These are phyloP conservation scores for Chrysotoxum bicinctum DNA, from an alignment of 2,888 invertebrate genomes.

Conservation along the genomic window DNA sequence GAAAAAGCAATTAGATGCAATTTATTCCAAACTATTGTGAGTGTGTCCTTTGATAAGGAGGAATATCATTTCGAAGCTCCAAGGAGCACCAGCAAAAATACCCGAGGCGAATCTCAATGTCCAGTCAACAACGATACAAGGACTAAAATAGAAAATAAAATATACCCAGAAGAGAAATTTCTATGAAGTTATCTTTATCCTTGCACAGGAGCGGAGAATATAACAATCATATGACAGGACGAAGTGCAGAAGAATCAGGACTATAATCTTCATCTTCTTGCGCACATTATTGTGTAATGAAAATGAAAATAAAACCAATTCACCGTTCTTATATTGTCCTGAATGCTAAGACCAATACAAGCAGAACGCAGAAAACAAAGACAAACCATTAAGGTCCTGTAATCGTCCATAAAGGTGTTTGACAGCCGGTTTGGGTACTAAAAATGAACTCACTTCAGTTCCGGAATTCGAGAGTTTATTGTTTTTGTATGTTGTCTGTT, in stretches of 20 bases:
- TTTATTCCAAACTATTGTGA: constrained; percentile 76
- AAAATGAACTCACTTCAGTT: constrained; percentile 68
- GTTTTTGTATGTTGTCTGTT: constrained; percentile 57
- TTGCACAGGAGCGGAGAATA: constrained; percentile 18
- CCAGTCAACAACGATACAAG: constrained; percentile 74
- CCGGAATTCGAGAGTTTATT: constrained; percentile 63
- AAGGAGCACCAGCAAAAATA: constrained; percentile 36
- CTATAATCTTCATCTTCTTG: constrained; percentile 28
- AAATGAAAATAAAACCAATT: constrained; percentile 56
- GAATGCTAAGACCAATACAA: neutral
- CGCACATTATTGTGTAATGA: constrained; percentile 61
- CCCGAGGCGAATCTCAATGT: constrained; percentile 75
- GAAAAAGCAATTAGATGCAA: constrained; percentile 79
- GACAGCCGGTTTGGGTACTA: constrained; percentile 65
- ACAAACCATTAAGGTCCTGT: constrained; percentile 61
- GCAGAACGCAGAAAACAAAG: constrained; percentile 45
- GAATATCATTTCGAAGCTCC: constrained; percentile 23
- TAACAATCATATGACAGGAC: constrained; percentile 17
- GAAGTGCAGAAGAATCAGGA: constrained; percentile 15
- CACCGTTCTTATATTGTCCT: constrained; percentile 14
- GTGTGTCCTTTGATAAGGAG: constrained; percentile 57
- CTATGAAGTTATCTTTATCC: constrained; percentile 61
- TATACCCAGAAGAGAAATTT: constrained; percentile 24
- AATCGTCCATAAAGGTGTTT: constrained; percentile 72
- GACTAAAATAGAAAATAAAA: constrained; percentile 20